Evolutionary conservation across 2,888 invertebrate species (phyloP).

Genomic region (Trissonchulus sp.): DNA sequence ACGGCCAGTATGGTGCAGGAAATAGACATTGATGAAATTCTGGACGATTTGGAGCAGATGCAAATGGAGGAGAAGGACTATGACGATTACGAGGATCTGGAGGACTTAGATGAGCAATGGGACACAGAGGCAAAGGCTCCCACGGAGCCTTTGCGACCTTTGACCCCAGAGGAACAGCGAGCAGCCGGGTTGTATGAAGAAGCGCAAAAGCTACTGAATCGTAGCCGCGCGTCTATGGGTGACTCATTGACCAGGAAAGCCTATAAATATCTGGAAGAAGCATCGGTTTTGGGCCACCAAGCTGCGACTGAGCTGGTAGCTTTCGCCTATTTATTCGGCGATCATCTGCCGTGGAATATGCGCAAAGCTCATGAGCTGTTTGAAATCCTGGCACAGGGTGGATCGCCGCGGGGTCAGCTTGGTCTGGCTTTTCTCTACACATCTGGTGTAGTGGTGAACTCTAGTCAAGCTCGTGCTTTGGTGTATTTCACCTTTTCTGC

Average conservation of each 20-base stretch:
- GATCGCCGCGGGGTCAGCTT: slow-evolving; percentile 80
- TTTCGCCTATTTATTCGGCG: slow-evolving; percentile 80
- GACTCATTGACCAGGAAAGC: slow-evolving; percentile 55
- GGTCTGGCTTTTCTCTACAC: slow-evolving; percentile 56
- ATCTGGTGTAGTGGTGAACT: slow-evolving; percentile 54
- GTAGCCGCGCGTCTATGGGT: neutral
- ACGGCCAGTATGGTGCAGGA: neutral
- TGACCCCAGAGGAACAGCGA: neutral
- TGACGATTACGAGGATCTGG: too few relatives aligned
- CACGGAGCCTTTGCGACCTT: neutral
- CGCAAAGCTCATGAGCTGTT: slow-evolving; percentile 70
- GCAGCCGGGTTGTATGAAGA: neutral
- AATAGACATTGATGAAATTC: neutral
- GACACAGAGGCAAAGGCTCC: too few relatives aligned
- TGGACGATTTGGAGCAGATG: neutral
- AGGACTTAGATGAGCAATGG: too few relatives aligned
- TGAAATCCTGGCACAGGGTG: slow-evolving; percentile 66
- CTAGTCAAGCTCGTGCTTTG: slow-evolving; percentile 60
- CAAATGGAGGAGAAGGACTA: too few relatives aligned
- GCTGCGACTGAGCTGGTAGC: slow-evolving; percentile 77
- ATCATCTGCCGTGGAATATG: slow-evolving; percentile 69
- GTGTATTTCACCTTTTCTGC: slow-evolving; percentile 88
- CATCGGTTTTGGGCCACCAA: slow-evolving; percentile 72
- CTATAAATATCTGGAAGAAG: slow-evolving; percentile 68
- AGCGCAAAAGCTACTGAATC: neutral